These are phyloP conservation scores for Circaetus cinerascens DNA, from an alignment of 2,113 vertebrate species.

Conservation along the genomic window DNA sequence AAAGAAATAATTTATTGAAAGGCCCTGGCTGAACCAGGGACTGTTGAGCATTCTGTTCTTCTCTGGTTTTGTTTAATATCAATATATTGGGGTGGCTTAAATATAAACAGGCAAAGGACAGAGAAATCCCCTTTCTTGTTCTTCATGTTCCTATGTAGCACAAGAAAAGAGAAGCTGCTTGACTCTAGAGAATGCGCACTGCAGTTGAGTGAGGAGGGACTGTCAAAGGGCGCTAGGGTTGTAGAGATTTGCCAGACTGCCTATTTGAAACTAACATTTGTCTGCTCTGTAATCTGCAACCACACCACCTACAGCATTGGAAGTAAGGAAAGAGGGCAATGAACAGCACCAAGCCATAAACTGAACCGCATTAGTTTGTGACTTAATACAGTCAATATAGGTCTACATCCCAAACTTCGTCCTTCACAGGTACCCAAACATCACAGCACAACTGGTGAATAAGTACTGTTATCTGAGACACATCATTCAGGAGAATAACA, in stretches of 20 bases:
- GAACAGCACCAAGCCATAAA: background rate
- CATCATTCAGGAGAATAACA: background rate
- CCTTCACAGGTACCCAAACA: background rate
- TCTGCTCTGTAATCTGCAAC: background rate
- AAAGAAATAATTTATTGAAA: background rate
- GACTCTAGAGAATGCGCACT: background rate
- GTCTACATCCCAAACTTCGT: background rate
- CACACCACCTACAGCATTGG: background rate
- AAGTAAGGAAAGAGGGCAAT: background rate
- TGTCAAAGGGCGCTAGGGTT: background rate
- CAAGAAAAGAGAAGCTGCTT: background rate
- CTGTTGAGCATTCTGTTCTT: background rate
- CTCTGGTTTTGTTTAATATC: background rate
- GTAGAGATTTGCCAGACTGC: background rate
- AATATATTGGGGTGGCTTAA: background rate
- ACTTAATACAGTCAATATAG: background rate
- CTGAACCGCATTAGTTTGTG: background rate
- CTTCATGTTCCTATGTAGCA: background rate
- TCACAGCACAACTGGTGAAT: background rate
- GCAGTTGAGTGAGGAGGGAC: background rate
- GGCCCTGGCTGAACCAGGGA: background rate
- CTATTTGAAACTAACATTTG: background rate
- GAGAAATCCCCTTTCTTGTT: background rate
- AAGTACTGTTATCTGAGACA: background rate
- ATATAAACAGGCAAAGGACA: background rate